Conservation (phyloP, 2,888 invertebrate genomes). For the Drosophila sordidapex region DNA sequence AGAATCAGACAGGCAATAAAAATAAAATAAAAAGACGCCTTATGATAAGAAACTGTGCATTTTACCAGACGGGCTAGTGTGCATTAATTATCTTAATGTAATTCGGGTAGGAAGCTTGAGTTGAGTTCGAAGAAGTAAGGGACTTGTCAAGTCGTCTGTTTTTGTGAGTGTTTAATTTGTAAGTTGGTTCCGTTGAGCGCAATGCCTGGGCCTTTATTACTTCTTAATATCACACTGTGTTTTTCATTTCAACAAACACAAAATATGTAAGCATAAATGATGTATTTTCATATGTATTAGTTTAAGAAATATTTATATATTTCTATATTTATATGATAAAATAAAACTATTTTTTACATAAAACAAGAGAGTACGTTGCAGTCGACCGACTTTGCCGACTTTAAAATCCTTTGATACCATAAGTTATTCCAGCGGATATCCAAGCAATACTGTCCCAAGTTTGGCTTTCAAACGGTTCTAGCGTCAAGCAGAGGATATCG, state of each 20-base stretch:
- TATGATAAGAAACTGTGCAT: slow-evolving; percentile 7
- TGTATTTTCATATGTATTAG: slow-evolving; percentile 1
- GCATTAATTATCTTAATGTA: background rate
- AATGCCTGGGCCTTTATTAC: background rate
- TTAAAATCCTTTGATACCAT: too few relatives aligned
- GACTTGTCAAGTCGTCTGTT: background rate
- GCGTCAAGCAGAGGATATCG: too few relatives aligned
- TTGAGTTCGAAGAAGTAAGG: background rate
- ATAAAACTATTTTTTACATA: background rate
- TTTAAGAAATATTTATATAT: slow-evolving; percentile 16
- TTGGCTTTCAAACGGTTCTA: too few relatives aligned
- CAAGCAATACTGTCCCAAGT: too few relatives aligned
- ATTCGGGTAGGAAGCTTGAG: background rate
- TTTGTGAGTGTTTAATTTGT: background rate
- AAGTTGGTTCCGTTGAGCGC: background rate
- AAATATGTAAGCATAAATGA: background rate
- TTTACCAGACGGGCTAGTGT: background rate
- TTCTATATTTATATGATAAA: slow-evolving; percentile 13
- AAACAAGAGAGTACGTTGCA: background rate
- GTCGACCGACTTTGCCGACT: too few relatives aligned
- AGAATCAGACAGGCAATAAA: too few relatives aligned
- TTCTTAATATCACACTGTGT: background rate
- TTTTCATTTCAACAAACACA: background rate
- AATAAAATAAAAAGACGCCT: slow-evolving; percentile 1
- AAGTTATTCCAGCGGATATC: too few relatives aligned